These are phyloP conservation scores for Brenthis daphne DNA, from an alignment of 2,888 invertebrate species.

Conservation along the genomic window DNA sequence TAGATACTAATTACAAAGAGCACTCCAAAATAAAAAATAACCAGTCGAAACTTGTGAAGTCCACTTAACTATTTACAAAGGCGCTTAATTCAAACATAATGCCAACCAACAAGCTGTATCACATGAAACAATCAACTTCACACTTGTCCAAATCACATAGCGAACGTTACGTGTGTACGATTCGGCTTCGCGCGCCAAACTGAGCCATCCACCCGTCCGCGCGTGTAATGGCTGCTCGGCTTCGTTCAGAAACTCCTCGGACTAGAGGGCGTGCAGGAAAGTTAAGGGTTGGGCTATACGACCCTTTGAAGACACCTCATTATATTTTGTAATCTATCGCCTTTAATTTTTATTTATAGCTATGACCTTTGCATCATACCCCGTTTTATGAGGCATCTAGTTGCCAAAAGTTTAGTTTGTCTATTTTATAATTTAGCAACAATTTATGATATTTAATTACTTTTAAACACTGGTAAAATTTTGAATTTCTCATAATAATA, in stretches of 20 bases:
- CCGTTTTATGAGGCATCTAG: constrained; percentile 21
- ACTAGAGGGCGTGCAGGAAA: constrained; percentile 59
- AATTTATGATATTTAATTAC: neutral
- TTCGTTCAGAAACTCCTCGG: constrained; percentile 60
- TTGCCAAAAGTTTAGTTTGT: constrained; percentile 2
- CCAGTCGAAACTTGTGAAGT: constrained; percentile 55
- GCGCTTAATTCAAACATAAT: constrained; percentile 78
- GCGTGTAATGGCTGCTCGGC: constrained; percentile 35
- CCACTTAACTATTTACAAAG: constrained; percentile 71
- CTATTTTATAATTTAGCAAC: neutral
- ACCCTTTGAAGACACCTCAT: constrained; percentile 78
- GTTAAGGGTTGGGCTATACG: constrained; percentile 42
- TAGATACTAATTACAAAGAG: constrained; percentile 36
- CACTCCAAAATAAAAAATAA: constrained; percentile 41
- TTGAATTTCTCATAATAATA: neutral
- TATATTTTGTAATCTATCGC: constrained; percentile 79
- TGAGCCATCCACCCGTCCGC: constrained; percentile 51
- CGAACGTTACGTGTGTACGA: constrained; percentile 51
- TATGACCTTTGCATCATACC: constrained; percentile 50
- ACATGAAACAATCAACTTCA: constrained; percentile 80
- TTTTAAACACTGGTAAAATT: neutral
- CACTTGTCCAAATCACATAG: constrained; percentile 72
- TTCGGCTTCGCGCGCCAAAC: constrained; percentile 76
- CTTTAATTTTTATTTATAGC: constrained; percentile 74
- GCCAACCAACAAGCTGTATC: constrained; percentile 74